A percentile compares a stretch with the other conserved stretches of the same genome.
Evolutionary conservation across 2,797 vertebrate genomes (phyloP).

Genomic region (Sphenodon punctatus): DNA sequence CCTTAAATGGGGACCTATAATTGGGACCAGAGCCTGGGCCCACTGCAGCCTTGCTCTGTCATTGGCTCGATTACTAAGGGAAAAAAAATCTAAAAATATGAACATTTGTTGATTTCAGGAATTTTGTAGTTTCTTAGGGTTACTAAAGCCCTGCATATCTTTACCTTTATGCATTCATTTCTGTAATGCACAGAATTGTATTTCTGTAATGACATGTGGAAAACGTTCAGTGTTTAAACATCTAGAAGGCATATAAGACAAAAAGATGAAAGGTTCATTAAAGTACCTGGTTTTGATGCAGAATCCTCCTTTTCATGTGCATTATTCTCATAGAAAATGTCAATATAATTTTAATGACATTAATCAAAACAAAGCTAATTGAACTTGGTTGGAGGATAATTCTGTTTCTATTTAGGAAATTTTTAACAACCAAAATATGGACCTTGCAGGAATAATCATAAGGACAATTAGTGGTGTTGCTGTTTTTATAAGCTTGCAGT

Average conservation of each 20-base stretch:
- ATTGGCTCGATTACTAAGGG: no score
- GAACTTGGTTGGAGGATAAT: neutral
- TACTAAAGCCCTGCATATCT: constrained; percentile 20
- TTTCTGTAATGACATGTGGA: no score
- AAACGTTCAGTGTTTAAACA: no score
- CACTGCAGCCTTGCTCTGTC: no score
- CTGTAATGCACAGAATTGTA: no score
- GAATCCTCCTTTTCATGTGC: neutral
- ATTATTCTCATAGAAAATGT: constrained; percentile 10
- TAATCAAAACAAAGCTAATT: neutral
- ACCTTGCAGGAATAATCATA: constrained; percentile 17
- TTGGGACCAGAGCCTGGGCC: no score
- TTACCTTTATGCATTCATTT: no score
- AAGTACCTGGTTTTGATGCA: neutral
- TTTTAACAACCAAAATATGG: neutral
- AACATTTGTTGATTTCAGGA: constrained; percentile 26
- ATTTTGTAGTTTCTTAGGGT: constrained; percentile 21
- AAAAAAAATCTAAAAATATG: constrained; percentile 18
- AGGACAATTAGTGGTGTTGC: constrained; percentile 18
- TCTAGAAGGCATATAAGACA: neutral
- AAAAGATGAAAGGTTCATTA: neutral
- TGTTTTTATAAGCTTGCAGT: neutral
- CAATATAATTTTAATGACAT: constrained; percentile 37
- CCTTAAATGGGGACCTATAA: no score
- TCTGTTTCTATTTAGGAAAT: neutral